Evolutionary conservation across 2,113 vertebrate species (phyloP), one percentile per base, ranked within the genome.

Genomic region (Hippocampus comes): DNA sequence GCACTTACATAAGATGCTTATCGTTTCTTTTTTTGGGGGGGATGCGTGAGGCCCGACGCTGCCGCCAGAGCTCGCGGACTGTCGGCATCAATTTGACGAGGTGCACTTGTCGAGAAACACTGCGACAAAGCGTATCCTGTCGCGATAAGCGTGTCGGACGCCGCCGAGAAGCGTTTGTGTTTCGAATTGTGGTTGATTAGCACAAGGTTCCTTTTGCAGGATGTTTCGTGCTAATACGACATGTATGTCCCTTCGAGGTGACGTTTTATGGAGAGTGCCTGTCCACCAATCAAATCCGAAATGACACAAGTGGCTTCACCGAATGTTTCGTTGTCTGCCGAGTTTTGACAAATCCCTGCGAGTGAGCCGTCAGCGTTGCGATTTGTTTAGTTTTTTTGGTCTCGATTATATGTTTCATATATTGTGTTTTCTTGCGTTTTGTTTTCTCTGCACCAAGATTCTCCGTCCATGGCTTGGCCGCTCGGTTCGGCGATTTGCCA

Each of bases 1-100:
- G 42, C 15, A 18, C 42, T 46, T 48, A 27, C 27, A 27, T 68
- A 68, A 68, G 49, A 68, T 68, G 51, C 27, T 56, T n/a, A 21
- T 51, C 10, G 18, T 3, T 51, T 14, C 34, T 68, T 41, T 68
- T 55, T 53, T 18, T 18, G 34, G 34, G 5, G 5, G 2, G 20
- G 30, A 3, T 12, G 27, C 20, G 12, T 68, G n/a, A 38, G 18
- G 46, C 17, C 64, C 43, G 42, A 49, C n/a, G 64, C n/a, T 65
- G 20, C 1, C 15, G 23, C 25, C 27, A 38, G 60, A 38, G 30
- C 27, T 30, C 0, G 23, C 2, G 2, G 49, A 27, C 15, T 49
- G 23, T 30, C 65, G 30, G 65, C 17, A 48, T 17, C 17, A 5
- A 67, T 67, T 27, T 30, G 9, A 67, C 2, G 21, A 67, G 46